Evolutionary conservation across 2,797 vertebrate species (phyloP).

Genomic region (Hozukius guyotensis): DNA sequence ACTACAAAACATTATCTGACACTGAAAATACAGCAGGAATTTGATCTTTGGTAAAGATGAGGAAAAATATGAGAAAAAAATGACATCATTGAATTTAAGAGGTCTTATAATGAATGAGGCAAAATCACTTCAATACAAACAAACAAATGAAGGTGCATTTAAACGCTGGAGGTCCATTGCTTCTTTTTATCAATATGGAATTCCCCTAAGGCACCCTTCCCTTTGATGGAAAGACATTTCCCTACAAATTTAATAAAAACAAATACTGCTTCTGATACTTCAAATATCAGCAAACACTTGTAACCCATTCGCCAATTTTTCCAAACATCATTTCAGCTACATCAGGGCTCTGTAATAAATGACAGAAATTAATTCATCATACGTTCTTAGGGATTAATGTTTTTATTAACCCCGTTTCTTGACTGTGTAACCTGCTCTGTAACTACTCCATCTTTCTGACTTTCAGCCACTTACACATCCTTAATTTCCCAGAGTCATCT

Average conservation of each 20-base stretch:
- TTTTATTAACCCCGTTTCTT: neutral
- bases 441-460: neutral
- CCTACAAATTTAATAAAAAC: conserved; percentile 27
- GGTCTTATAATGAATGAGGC: conserved; percentile 19
- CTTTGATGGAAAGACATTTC: conserved; percentile 66
- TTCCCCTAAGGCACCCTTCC: conserved; percentile 79
- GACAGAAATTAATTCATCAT: neutral
- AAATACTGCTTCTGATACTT: conserved; percentile 41
- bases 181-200: conserved; percentile 47
- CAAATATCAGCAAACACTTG: conserved; percentile 16
- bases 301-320: neutral
- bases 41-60: conserved; percentile 74
- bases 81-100: conserved; percentile 45
- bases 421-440: neutral
- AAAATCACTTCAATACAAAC: conserved; percentile 29
- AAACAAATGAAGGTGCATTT: conserved; percentile 66
- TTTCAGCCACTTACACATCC: conserved; percentile 16
- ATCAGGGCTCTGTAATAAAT: conserved; percentile 1
- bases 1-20: conserved; percentile 32
- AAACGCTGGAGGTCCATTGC: conserved; percentile 60
- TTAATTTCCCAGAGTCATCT: conserved; percentile 37
- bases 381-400: neutral
- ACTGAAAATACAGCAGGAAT: conserved; percentile 46
- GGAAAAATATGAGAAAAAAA: conserved; percentile 18
- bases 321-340: neutral